phyloP scores from a whole-genome alignment of 2,888 invertebrate species.

The Gymnosoma rotundatum region DNA sequence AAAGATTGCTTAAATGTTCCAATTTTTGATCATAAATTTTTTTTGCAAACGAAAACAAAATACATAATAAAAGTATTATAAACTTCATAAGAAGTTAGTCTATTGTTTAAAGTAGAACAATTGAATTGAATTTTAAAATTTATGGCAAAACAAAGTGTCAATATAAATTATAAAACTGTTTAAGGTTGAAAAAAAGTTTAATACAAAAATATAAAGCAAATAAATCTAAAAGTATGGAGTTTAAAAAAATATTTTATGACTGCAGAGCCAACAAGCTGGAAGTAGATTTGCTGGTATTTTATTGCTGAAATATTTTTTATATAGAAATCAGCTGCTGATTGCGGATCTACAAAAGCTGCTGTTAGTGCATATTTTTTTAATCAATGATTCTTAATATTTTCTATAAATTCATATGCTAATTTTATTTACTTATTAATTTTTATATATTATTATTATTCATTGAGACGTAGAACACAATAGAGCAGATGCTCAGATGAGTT shows the following conservation, averaged over 20 bases:
- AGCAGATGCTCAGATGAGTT: too few species aligned
- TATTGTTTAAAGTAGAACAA: slow-evolving; percentile 57
- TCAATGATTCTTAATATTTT: too few species aligned
- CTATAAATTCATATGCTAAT: too few species aligned
- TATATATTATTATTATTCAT: too few species aligned
- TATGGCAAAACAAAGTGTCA: slow-evolving; percentile 50
- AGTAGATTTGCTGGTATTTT: too few species aligned
- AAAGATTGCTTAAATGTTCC: neutral
- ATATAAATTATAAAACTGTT: slow-evolving; percentile 48
- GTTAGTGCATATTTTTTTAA: too few species aligned
- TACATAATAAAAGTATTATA: slow-evolving; percentile 17
- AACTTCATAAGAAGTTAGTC: slow-evolving; percentile 53
- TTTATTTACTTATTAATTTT: too few species aligned
- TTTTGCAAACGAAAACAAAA: slow-evolving; percentile 12
- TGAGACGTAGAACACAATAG: too few species aligned
- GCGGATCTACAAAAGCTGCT: too few species aligned
- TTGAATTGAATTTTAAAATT: slow-evolving; percentile 59
- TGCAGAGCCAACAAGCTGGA: too few species aligned
- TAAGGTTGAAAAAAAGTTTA: neutral
- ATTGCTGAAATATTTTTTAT: too few species aligned
- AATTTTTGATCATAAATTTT: slow-evolving; percentile 47
- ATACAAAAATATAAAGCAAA: neutral
- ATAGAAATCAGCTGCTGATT: too few species aligned
- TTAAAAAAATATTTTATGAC: neutral
- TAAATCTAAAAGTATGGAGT: neutral